Base-by-base conservation (phyloP, 2,797 vertebrate genomes). In the Onychomys torridus region DNA sequence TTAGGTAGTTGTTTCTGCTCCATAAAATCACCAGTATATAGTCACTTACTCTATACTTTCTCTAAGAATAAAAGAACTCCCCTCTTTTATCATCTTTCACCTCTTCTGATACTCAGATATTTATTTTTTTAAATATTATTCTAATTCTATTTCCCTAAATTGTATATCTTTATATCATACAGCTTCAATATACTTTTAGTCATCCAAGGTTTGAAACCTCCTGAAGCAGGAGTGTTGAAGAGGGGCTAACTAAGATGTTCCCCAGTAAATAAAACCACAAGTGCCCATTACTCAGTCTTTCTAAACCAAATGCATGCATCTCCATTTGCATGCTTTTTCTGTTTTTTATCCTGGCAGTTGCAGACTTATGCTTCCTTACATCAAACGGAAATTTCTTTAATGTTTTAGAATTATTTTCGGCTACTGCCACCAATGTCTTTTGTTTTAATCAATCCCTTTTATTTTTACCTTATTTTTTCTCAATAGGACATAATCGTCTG, bases 391-490 rank as follows among this genome's bases (percentile, higher is more conserved):
- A 27, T 14, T 84, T 89, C 27, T 43, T 11, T 61, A 83, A 37
- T 75, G 23, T 17, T 12, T n/a, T 75, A 6, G 27, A 40, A 65
- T 57, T 37, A 65, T 84, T 83, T 83, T 49, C 32, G 84, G 55
- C 40, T 49, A 43, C 13, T 11, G 57, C 78, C 2, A 63, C 14
- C 23, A 13, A 52, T 73, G 9, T 43, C 46, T 78, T 90, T 91
- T 73, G n/a, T 40, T n/a, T 91, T 69, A 76, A 61, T 6, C 29
- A 27, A 1, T 14, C 4, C 59, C 46, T 46, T 65, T 23, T 21
- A 37, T 76, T 67, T 92, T 93, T 12, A 63, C 6, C 5, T 88
- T 84, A 59, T 75, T 91, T 93, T 17, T 93, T 75, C n/a, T 93
- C 43, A 59, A 40, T 34, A 61, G 11, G 16, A 57, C 23, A 34